phyloP scores from a whole-genome alignment of 1,140 invertebrate genomes.

The Drosophila guanche region DNA sequence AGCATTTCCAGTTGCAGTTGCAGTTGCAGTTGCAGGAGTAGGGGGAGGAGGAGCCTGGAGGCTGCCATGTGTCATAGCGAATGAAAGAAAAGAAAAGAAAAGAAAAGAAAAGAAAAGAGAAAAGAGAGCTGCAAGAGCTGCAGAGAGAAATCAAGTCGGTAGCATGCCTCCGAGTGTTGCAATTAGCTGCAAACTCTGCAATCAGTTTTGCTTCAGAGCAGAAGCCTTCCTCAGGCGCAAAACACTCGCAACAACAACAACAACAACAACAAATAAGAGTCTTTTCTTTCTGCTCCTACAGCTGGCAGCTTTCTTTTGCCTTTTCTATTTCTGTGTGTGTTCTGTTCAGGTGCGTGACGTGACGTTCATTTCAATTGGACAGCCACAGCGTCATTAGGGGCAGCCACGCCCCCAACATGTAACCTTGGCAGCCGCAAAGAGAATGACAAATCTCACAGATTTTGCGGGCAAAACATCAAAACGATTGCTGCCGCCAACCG shows the following conservation, averaged over 20 bases:
- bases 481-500: conserved; percentile 18
- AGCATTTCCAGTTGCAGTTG: conserved; percentile 16
- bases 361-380: conserved; percentile 63
- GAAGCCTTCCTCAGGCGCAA: conserved; percentile 26
- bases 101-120: conserved; percentile 32
- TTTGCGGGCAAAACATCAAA: conserved; percentile 57
- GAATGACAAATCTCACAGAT: conserved; percentile 57
- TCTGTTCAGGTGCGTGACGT: conserved; percentile 51
- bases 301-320: conserved; percentile 39
- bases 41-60: conserved; percentile 25
- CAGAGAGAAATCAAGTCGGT: conserved; percentile 54
- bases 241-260: too few relatives aligned
- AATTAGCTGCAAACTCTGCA: conserved; percentile 59
- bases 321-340: conserved; percentile 21
- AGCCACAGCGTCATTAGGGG: conserved; percentile 52
- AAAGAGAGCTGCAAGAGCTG: conserved; percentile 9
- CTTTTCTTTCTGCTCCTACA: conserved; percentile 35
- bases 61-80: conserved; percentile 51
- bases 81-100: conserved; percentile 8
- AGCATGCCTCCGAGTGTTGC: conserved; percentile 60
- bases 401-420: conserved; percentile 36
- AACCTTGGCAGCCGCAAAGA: conserved; percentile 32
- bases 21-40: neutral
- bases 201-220: conserved; percentile 52
- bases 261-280: conserved; percentile 8